Evolutionary conservation across 2,113 vertebrate species (phyloP), one percentile per base, ranked within the genome.

Genomic region (Myrmecophaga tridactyla): DNA sequence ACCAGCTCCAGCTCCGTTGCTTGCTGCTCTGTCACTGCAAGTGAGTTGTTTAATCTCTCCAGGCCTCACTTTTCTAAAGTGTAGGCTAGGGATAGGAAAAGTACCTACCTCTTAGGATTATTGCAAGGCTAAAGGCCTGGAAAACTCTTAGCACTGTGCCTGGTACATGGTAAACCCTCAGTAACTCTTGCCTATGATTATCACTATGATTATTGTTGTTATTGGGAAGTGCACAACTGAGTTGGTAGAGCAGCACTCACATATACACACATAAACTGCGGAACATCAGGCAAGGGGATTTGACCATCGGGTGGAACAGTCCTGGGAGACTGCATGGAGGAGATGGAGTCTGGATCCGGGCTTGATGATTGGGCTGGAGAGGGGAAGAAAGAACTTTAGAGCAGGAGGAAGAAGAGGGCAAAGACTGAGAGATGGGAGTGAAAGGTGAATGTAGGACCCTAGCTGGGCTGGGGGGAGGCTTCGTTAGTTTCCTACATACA

Each of bases 251-350:
- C 18, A 1, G 18, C 43, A 11, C 21, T 76, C 20, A 0, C 0
- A 15, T 58, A 25, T 2, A 39, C 4, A 15, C 4, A 8, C 25
- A 9, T 4, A 3, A n/a, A 58, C 43, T 48, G 18, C 41, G 65
- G 84, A 78, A 69, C 9, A 12, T 48, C 65, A 67, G 36, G n/a
- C 9, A 21, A 48, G 48, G 53, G 77, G 41, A 58, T 27, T 6
- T 3, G 21, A 56, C 20, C 56, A 8, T 53, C 5, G 11, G 25
- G 8, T 41, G 7, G 39, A 58, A 31, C 9, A 83, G 34, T 31
- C 43, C 85, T 58, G 8, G 7, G 9, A 63, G 70, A 29, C 81
- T 95, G 63, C 78, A 67, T 82, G 72, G 93, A 91, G 58, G 95
- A 90, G 84, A 36, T 14, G 29, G 6, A 15, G 1, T 73, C 46